Conservation (phyloP, 2,113 vertebrate genomes). For the Ammodytes marinus region DNA sequence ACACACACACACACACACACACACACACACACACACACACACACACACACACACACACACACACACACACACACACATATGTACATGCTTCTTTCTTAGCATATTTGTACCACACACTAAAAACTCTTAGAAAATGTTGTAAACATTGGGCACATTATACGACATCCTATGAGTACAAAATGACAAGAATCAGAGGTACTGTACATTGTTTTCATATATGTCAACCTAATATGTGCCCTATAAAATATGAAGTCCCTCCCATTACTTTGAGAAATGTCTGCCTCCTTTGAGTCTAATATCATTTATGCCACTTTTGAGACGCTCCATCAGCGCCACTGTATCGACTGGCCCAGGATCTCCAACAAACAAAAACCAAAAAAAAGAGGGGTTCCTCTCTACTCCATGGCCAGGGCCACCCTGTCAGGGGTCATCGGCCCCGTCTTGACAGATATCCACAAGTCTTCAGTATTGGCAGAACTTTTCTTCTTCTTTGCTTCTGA, state of each 20-base stretch:
- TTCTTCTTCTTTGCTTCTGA: conserved; percentile 86
- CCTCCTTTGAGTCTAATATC: neutral
- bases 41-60: conserved; percentile 18
- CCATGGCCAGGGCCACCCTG: conserved; percentile 70
- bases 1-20: neutral
- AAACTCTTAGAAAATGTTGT: conserved; percentile 55
- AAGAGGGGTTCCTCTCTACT: conserved; percentile 47
- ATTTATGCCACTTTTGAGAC: neutral
- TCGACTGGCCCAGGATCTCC: conserved; percentile 8
- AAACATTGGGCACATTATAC: conserved; percentile 53
- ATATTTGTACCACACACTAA: conserved; percentile 68
- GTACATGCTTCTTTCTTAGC: conserved; percentile 10
- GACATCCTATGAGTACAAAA: conserved; percentile 48
- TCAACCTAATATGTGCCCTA: conserved; percentile 19
- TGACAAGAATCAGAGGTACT: neutral
- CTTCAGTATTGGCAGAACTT: conserved; percentile 84
- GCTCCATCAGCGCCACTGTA: conserved; percentile 1
- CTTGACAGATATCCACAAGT: conserved; percentile 97
- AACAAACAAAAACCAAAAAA: neutral
- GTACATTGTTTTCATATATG: conserved; percentile 38
- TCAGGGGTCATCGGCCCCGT: conserved; percentile 89
- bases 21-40: conserved; percentile 10
- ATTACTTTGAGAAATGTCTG: neutral
- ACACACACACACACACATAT: conserved; percentile 18
- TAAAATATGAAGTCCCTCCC: neutral